Conservation (phyloP, 2,888 invertebrate species). For the Chesias legatella region DNA sequence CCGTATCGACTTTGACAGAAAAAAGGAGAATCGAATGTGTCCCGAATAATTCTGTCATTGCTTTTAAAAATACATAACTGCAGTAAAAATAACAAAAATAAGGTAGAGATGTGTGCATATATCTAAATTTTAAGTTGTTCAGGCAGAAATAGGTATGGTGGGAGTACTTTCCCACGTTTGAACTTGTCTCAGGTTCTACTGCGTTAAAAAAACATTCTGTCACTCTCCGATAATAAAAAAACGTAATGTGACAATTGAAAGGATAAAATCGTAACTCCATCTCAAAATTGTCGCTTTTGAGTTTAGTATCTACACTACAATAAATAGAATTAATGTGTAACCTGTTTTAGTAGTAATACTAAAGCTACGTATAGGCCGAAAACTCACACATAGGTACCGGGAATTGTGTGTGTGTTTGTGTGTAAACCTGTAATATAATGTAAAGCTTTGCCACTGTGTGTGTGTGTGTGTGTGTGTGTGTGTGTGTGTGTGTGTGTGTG, state of each 20-base stretch:
- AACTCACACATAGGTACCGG: slow-evolving; percentile 38
- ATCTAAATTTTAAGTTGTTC: no score
- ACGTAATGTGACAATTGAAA: no score
- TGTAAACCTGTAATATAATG: slow-evolving; percentile 44
- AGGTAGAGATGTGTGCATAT: no score
- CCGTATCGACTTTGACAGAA: slow-evolving; percentile 34
- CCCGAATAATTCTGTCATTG: slow-evolving; percentile 13
- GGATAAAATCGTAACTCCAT: no score
- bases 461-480: slow-evolving; percentile 25
- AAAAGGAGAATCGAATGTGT: slow-evolving; percentile 7
- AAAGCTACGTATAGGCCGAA: slow-evolving; percentile 45
- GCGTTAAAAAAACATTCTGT: no score
- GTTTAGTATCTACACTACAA: neutral
- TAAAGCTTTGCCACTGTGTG: slow-evolving; percentile 26
- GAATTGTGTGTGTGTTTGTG: slow-evolving; percentile 29
- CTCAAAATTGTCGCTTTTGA: no score
- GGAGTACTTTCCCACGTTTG: no score
- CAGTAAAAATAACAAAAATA: no score
- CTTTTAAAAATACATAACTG: slow-evolving; percentile 6
- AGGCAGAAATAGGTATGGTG: no score
- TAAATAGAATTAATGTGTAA: neutral
- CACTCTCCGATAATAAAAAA: no score
- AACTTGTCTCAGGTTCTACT: no score
- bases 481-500: slow-evolving; percentile 24
- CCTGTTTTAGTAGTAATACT: slow-evolving; percentile 10